These are phyloP conservation scores for Glaucomys volans DNA, from an alignment of 2,113 vertebrate genomes.

Conservation along the genomic window DNA sequence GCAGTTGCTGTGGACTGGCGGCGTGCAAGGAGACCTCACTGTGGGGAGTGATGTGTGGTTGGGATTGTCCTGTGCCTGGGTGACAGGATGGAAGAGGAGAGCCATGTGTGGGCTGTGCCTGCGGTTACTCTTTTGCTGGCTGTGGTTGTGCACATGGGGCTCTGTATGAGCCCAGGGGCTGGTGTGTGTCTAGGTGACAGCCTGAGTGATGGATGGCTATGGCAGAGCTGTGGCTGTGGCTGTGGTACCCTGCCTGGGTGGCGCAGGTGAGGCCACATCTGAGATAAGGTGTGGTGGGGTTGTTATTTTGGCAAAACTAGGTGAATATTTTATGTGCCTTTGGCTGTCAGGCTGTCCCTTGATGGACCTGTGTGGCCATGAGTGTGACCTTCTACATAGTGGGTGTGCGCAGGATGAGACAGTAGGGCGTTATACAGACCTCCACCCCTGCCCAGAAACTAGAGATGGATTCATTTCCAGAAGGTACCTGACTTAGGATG, in stretches of 20 bases:
- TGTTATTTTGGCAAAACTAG: neutral
- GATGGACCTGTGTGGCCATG: neutral
- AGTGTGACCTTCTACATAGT: neutral
- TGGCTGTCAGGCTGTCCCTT: neutral
- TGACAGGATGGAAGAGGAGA: neutral
- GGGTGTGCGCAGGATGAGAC: neutral
- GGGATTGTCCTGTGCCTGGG: neutral
- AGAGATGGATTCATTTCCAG: too few relatives aligned
- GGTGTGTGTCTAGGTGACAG: neutral
- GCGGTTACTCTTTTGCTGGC: neutral
- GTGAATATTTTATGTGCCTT: too few relatives aligned
- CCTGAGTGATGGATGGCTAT: neutral
- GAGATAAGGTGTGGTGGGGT: neutral
- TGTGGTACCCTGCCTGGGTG: neutral
- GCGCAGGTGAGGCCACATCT: neutral
- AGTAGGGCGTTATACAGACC: accelerated
- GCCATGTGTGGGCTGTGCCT: neutral
- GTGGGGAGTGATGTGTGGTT: too few relatives aligned
- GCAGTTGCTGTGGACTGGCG: neutral
- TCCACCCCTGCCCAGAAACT: neutral
- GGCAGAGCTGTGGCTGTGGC: neutral
- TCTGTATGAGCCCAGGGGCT: too few relatives aligned
- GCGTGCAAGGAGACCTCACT: neutral
- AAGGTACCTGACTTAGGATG: too few relatives aligned
- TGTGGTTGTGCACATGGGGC: accelerated